Evolutionary conservation across 1,140 invertebrate species (phyloP).

Genomic region (Neodiprion pinetum): DNA sequence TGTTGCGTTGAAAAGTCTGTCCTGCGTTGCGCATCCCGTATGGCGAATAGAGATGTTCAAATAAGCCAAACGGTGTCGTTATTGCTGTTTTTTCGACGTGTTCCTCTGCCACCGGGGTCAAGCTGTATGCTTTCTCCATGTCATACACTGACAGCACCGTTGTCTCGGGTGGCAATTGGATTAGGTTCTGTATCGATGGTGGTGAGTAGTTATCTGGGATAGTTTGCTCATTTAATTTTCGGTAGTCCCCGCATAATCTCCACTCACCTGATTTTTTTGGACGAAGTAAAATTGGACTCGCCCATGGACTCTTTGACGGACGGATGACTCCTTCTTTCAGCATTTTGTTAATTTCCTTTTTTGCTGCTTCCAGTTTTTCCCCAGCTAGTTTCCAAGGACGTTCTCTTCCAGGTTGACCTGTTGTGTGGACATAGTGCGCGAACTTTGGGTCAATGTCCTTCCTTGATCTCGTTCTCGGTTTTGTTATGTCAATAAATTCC

Average conservation of each 20-base stretch:
- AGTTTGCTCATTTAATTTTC: constrained; percentile 38
- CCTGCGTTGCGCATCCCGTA: constrained; percentile 57
- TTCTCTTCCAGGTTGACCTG: constrained; percentile 36
- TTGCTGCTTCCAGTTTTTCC: constrained; percentile 19
- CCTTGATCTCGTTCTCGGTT: constrained; percentile 15
- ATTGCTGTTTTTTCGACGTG: constrained; percentile 53
- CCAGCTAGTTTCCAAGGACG: constrained; percentile 5
- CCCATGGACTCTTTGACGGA: constrained; percentile 20
- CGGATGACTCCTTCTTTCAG: constrained; percentile 21
- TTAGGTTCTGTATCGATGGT: constrained; percentile 44
- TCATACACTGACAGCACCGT: constrained; percentile 58
- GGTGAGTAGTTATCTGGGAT: constrained; percentile 55
- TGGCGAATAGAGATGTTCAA: constrained; percentile 48
- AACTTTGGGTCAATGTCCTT: constrained; percentile 12
- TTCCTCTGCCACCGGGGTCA: constrained; percentile 46
- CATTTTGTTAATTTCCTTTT: constrained; percentile 21
- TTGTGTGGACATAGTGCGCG: constrained; percentile 31
- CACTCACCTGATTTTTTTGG: constrained; percentile 34
- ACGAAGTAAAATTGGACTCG: constrained; percentile 26
- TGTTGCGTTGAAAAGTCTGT: constrained; percentile 57
- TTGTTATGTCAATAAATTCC: constrained; percentile 35
- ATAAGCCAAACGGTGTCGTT: constrained; percentile 45
- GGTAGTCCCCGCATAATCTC: constrained; percentile 40
- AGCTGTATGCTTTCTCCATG: constrained; percentile 59
- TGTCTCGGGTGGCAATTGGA: constrained; percentile 38